Evolutionary conservation across 1,140 invertebrate genomes (phyloP), one percentile per base, ranked within the genome.

Genomic region (Drosophila virilis): DNA sequence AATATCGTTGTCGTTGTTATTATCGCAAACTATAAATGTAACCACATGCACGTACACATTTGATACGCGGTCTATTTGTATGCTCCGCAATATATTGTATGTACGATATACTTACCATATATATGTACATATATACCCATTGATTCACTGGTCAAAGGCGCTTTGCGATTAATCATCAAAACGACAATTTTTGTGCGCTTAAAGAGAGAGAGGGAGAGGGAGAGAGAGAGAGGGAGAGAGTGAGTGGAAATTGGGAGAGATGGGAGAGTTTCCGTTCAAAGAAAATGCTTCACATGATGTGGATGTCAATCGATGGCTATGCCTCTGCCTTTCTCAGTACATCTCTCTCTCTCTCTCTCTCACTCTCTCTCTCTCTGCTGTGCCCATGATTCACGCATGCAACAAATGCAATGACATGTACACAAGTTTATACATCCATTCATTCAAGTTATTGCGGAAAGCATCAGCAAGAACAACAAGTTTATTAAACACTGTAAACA

Each of bases 401-500:
- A 64, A 35, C 43, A 52, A 13, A 22, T 54, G 50, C 13, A 33
- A 17, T 13, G 32, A 42, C 59, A 62, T 62, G 38, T 48, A 60
- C 59, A 54, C 8, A 28, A 38, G 58, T 48, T 70, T 48, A 65
- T 71, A 17, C 45, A 55, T 64, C 15, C 37, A 28, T 43, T 45
- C 12, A 13, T 58, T 15, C 45, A 42, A 28, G 42, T 50, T 43
- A 37, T 43, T 75, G 33, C 43, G 15, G 33, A 57, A 45, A 8
- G 45, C 40, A 77, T 59, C 28, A 43, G 33, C 37, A 61, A 55
- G 15, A 45, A 50, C 60, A 69, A 83, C 62, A 67, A 66, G 46
- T 61, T 68, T 58, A 75, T 80, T 79, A 72, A 79, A 70, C 54
- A 50, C 51, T 80, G 66, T 77, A 80, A 85, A 85, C 81, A 84